Percentiles rank a stretch among this genome's conserved stretches.
phyloP scores from a whole-genome alignment of 2,113 vertebrate species.

The Spheniscus mendiculus region DNA sequence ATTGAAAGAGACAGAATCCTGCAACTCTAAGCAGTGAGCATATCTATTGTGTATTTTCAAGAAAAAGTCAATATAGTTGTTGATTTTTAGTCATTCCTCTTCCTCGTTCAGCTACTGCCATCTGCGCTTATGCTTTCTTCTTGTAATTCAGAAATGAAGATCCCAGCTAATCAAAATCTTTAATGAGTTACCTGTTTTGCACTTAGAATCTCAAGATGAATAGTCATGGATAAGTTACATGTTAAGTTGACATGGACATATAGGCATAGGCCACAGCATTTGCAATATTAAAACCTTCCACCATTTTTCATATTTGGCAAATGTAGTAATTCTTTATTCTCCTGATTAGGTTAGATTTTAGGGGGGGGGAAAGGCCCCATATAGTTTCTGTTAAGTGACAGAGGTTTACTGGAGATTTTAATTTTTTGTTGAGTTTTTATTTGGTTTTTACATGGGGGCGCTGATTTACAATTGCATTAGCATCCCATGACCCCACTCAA shows the following conservation, averaged over 20 bases:
- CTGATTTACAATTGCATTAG: not conserved
- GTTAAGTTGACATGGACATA: not conserved
- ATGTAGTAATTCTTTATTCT: not conserved
- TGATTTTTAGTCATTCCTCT: not conserved
- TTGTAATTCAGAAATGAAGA: not conserved
- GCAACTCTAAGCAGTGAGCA: accelerated
- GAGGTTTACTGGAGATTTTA: not conserved
- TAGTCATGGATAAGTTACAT: not conserved
- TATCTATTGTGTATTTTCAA: not conserved
- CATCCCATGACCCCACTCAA: not conserved
- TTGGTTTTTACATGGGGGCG: not conserved
- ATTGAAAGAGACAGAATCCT: not conserved
- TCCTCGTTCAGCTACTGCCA: not conserved
- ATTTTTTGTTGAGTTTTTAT: not conserved
- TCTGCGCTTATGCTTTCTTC: not conserved
- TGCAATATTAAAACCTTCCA: not conserved
- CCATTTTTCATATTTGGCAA: not conserved
- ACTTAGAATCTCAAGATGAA: not conserved
- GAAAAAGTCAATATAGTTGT: not conserved
- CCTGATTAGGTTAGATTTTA: not conserved
- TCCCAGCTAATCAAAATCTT: not conserved
- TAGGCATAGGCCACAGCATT: not conserved
- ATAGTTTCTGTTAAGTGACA: not conserved
- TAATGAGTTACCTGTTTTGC: not conserved
- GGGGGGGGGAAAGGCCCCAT: accelerated